Evolutionary conservation across 2,888 invertebrate genomes (phyloP), one percentile per base, ranked within the genome.

Genomic region (Pyrrhosoma nymphula): DNA sequence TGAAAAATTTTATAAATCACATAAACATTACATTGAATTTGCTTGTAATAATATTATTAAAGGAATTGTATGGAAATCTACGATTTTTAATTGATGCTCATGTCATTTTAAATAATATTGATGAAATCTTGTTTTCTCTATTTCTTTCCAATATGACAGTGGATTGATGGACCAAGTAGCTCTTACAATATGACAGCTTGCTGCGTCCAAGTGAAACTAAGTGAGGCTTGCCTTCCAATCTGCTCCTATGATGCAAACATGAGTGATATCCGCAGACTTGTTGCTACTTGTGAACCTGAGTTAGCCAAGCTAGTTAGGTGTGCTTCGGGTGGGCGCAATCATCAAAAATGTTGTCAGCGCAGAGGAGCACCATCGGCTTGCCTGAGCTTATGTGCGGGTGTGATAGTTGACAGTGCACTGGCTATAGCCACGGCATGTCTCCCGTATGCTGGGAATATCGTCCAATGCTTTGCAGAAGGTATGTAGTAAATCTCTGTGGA

Each of bases 401-500:
- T 98, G 35, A 97, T 98, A 30, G 97, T 97, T 95, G 98, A 98
- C 91, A 97, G 97, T 96, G 97, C 98, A 95, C 96, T 98, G 47
- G 97, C 97, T 69, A 97, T 98, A 16, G 98, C 98, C 95, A 98
- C 98, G 95, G 97, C 98, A 95, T 99, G 98, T 96, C 97, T 98
- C 95, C 98, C 98, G 0, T 98, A 98, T 96, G 98, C 98, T 96
- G 98, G 98, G 69, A 98, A 98, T 97, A 98, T 98, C 96, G 98
- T 98, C 95, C 98, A 98, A 97, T 99, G 99, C 97, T 98, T 98
- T 96, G 98, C 98, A 97, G 98, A 99, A 97, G 99, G 98, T 98
- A 96, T 10, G 26, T 14, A 3, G 10, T 47, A 14, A 23, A 18
- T 90, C 56, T 47, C 56, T 47, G 30, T n/a, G 12, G 3, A 2